Conservation (phyloP, 2,797 vertebrate genomes). For the Sternotherus odoratus region DNA sequence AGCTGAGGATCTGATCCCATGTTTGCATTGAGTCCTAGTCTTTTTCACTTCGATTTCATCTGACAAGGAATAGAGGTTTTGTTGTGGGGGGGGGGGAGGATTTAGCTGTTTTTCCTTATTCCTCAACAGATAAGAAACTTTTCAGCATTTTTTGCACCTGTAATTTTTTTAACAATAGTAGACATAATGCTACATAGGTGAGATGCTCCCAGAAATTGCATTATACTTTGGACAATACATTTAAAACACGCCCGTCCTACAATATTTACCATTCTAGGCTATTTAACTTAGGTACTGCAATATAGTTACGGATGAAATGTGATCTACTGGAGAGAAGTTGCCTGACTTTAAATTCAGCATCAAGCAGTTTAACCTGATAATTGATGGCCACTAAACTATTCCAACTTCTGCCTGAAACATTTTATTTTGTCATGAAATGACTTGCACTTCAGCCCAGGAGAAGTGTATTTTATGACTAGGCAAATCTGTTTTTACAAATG, state of each 20-base stretch:
- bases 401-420: neutral
- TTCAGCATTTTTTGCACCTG: neutral
- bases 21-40: neutral
- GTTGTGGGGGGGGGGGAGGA: no score
- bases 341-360: neutral
- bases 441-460: neutral
- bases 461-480: neutral
- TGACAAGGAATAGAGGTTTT: neutral
- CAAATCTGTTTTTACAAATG: rapidly evolving
- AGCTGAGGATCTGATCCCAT: neutral
- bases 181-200: neutral
- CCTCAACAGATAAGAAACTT: neutral
- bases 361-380: neutral
- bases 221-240: neutral
- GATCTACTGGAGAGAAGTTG: neutral
- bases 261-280: neutral
- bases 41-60: neutral
- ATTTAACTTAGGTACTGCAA: neutral
- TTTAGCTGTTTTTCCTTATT: neutral
- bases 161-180: neutral
- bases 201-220: neutral
- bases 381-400: neutral
- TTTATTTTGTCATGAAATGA: neutral
- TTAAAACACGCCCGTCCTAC: neutral
- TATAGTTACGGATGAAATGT: neutral